Base-by-base conservation (phyloP, 1,140 invertebrate genomes). In the Akabosia matsudoensis region DNA sequence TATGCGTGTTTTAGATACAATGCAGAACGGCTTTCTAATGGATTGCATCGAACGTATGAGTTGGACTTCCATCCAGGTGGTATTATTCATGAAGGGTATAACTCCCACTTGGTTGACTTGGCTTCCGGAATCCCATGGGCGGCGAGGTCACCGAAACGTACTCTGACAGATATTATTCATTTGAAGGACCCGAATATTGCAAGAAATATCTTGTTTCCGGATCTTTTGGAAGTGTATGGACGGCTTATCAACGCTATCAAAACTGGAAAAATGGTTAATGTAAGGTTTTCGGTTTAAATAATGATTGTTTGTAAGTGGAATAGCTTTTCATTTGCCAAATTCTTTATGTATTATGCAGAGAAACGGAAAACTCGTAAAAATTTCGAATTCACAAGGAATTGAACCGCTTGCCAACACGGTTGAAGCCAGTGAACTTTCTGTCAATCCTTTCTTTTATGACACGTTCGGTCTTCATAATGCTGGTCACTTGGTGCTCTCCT, bases 401-500 rank as follows among this genome's bases (percentile, higher is more conserved):
- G 61, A 72, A 7, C 70, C 70, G 16, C 24, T 72, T 1, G 3
- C 31, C 33, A 72, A 72, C 26, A 72, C 70, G 33, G n/a, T 72
- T 3, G 70, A 72, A 28, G 70, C 70, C 13, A 22, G 33, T 34
- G 13, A 14, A 13, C 2, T 72, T 18, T 37, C 33, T 2, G 37
- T 72, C 3, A 72, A 72, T 24, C 70, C 70, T 24, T 28, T 72
- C 2, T 72, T 37, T 72, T 72, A 72, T 22, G 70, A 72, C 24
- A 26, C 70, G 24, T 72, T 72, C 24, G 70, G 70, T 7, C 33
- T 72, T 2, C 70, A 72, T 22, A 72, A 72, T 26, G 4, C 4
- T 28, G 70, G 70, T 24, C 70, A 72, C 37, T 10, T 45, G 37
- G 45, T 72, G 33, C 34, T 72, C 22, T 13, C 33, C 30, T 72